Conservation (phyloP, 2,113 vertebrate genomes). For the Oreochromis aureus region DNA sequence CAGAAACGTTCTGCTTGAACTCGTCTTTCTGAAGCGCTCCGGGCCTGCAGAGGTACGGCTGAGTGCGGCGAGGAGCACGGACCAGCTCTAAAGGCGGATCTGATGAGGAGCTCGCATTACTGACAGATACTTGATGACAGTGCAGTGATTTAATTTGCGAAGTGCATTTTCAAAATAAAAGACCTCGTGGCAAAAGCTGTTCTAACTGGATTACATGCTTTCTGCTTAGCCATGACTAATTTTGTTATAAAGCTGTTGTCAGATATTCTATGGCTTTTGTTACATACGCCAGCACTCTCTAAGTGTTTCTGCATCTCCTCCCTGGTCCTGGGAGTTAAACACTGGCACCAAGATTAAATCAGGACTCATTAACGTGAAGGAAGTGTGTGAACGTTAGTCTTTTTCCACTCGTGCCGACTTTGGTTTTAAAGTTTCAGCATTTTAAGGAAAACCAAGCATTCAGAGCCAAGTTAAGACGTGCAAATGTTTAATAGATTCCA, state of each 20-base stretch:
- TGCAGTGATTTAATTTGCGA: not conserved
- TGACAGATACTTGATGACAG: not conserved
- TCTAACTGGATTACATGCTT: conserved; percentile 59
- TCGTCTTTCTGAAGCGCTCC: not conserved
- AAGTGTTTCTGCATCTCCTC: not conserved
- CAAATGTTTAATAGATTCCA: not conserved
- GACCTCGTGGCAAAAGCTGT: not conserved
- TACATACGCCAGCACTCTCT: not conserved
- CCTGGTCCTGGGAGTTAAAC: not conserved
- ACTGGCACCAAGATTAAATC: not conserved
- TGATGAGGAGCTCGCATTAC: not conserved
- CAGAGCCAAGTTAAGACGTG: not conserved
- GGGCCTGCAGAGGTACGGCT: not conserved
- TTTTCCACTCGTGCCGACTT: not conserved
- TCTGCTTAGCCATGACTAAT: conserved; percentile 45
- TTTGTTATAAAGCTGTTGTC: conserved; percentile 42
- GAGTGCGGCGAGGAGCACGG: not conserved
- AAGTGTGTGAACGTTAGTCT: fast-evolving
- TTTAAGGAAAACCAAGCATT: not conserved
- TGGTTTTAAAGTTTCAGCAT: not conserved
- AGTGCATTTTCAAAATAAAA: conserved; percentile 27
- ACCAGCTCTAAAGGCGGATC: not conserved
- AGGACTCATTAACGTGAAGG: not conserved
- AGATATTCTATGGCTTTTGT: conserved; percentile 43
- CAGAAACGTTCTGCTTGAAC: not conserved